Evolutionary conservation across 2,113 vertebrate species (phyloP).

Genomic region (Murina feae): DNA sequence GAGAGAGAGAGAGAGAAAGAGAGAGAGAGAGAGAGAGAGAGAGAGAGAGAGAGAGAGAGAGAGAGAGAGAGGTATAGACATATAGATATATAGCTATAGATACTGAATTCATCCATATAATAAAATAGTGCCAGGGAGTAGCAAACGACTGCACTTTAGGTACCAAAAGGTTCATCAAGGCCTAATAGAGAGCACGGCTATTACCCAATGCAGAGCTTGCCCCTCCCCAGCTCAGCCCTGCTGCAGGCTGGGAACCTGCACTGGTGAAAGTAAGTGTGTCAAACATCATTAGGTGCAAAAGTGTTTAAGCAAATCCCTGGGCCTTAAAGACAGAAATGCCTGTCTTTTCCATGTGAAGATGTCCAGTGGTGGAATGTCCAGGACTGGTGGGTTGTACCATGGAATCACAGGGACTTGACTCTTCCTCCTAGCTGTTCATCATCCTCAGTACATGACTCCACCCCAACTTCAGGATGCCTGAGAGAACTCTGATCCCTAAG

Average conservation of each 20-base stretch:
- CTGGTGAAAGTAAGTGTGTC: neutral
- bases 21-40: too few species aligned
- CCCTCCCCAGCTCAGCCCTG: neutral
- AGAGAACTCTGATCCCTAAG: neutral
- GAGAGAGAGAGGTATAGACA: too few species aligned
- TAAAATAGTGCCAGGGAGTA: neutral
- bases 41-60: too few species aligned
- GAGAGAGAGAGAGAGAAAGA: too few species aligned
- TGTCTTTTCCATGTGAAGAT: neutral
- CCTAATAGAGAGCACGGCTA: neutral
- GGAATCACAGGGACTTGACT: neutral
- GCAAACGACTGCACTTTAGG: neutral
- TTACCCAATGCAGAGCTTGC: neutral
- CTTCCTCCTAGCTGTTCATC: neutral
- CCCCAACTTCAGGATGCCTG: neutral
- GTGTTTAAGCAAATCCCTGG: neutral
- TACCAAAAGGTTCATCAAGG: neutral
- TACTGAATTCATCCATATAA: conserved; percentile 5
- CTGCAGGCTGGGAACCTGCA: neutral
- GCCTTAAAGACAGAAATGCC: neutral
- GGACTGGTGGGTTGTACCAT: neutral
- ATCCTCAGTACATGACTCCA: neutral
- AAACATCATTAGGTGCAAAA: neutral
- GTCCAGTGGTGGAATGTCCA: neutral
- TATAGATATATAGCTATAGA: neutral